Evolutionary conservation across 2,888 invertebrate species (phyloP), one percentile per base, ranked within the genome.

Genomic region (Ennomos erosarius): DNA sequence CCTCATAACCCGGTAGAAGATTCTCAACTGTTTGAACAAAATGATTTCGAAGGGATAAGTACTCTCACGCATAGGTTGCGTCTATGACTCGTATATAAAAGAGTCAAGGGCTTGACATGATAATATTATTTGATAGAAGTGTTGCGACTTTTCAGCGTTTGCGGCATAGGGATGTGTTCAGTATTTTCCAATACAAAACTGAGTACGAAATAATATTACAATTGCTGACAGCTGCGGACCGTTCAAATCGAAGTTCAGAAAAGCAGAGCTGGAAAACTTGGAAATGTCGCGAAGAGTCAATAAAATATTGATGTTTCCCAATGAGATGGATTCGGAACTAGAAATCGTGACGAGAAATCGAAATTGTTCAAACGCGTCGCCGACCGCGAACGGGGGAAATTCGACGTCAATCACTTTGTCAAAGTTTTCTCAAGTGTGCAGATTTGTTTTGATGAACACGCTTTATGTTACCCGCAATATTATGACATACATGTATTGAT

Each of bases 341-440:
- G 42, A 12, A 42, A 60, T 60, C 59, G 59, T 60, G 59, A 60
- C 55, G 26, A 50, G 59, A 59, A 55, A 61, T 61, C 59, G 53
- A 51, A 56, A 61, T 55, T 44, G 45, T 48, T 51, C 43, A 45
- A 34, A 54, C 47, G 46, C 34, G 47, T 47, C 38, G n/a, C 16
- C 51, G 33, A 42, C 42, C 46, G 55, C 36, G 43, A 34, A 10
- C 39, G 38, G 12, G 50, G 55, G 59, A 60, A 55, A 60, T 47
- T 48, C 51, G 37, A 55, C 64, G 62, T 65, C 71, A 72, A 58
- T 75, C 68, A 71, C 65, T 67, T 74, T 73, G 68, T 74, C 65
- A 65, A 59, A 73, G 71, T 59, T 71, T 67, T 67, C 42, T 71
- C 66, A 70, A 70, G 71, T 75, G 73, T 72, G 67, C 62, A 70